Conservation (phyloP, 2,113 vertebrate genomes). For the Gobiocypris rarus region DNA sequence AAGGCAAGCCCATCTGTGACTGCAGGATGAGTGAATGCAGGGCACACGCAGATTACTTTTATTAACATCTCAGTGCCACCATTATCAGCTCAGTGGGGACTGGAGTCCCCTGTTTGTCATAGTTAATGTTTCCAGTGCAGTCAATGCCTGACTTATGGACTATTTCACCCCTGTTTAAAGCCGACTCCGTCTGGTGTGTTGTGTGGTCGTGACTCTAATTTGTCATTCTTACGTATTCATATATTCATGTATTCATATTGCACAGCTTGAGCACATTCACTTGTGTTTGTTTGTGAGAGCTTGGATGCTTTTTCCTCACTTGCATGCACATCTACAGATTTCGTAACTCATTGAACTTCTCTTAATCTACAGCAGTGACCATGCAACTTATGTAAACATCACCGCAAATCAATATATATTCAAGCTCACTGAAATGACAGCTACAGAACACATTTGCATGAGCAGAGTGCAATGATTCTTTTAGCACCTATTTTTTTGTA, state of each 20-base stretch:
- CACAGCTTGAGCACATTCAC: neutral
- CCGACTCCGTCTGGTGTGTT: neutral
- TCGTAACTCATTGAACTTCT: neutral
- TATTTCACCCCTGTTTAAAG: slow-evolving; percentile 6
- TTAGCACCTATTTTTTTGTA: neutral
- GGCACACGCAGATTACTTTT: slow-evolving; percentile 39
- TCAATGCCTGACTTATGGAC: slow-evolving; percentile 6
- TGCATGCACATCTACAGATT: neutral
- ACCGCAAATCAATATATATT: neutral
- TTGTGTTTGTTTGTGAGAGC: neutral
- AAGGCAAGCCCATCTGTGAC: slow-evolving; percentile 30
- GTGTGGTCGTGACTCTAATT: slow-evolving; percentile 1
- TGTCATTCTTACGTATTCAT: slow-evolving; percentile 24
- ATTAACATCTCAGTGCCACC: slow-evolving; percentile 32
- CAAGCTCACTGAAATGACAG: neutral
- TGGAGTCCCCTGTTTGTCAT: slow-evolving; percentile 43
- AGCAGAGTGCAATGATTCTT: neutral
- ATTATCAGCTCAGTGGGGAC: slow-evolving; percentile 30
- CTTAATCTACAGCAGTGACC: neutral
- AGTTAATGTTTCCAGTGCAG: slow-evolving; percentile 31
- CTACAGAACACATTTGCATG: slow-evolving; percentile 22
- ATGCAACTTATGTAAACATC: slow-evolving; percentile 19
- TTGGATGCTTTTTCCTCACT: neutral
- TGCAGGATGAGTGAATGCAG: slow-evolving; percentile 40
- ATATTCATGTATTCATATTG: slow-evolving; percentile 40